A percentile compares a stretch with the other conserved stretches of the same genome.
These are phyloP conservation scores for Ferdinandea cuprea DNA, from an alignment of 2,888 invertebrate species.

Conservation along the genomic window DNA sequence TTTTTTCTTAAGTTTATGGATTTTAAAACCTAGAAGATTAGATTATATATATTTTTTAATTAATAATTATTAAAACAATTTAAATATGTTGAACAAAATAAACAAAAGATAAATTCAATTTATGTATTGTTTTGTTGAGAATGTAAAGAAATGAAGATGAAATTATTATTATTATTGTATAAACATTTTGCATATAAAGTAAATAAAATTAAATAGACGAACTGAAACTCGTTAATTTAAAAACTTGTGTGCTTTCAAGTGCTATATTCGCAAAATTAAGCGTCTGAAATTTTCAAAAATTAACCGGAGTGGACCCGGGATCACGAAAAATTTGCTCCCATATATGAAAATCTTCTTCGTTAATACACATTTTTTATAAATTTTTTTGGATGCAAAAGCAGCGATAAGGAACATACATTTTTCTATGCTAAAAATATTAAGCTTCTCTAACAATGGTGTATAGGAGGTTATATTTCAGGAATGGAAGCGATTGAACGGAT, in stretches of 20 bases:
- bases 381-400: too few relatives aligned
- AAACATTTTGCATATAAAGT: conserved; percentile 69
- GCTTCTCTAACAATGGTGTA: too few relatives aligned
- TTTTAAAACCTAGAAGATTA: conserved; percentile 41
- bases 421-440: too few relatives aligned
- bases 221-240: conserved; percentile 32
- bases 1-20: conserved; percentile 48
- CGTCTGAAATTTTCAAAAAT: too few relatives aligned
- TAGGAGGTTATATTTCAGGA: too few relatives aligned
- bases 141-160: conserved; percentile 48
- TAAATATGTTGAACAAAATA: conserved; percentile 18
- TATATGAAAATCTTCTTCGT: too few relatives aligned
- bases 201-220: conserved; percentile 60
- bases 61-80: conserved; percentile 46
- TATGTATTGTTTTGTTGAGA: conserved; percentile 55
- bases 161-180: conserved; percentile 53
- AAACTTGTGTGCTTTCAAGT: neutral
- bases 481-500: too few relatives aligned
- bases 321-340: too few relatives aligned
- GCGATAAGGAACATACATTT: too few relatives aligned
- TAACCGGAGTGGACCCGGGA: too few relatives aligned
- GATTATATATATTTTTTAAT: conserved; percentile 66
- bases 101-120: conserved; percentile 43
- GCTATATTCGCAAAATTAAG: too few relatives aligned
- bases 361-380: too few relatives aligned